Percentiles rank a stretch among this genome's conserved stretches.
Evolutionary conservation across 1,140 invertebrate species (phyloP).

Genomic region (Zaprionus gabonicus): DNA sequence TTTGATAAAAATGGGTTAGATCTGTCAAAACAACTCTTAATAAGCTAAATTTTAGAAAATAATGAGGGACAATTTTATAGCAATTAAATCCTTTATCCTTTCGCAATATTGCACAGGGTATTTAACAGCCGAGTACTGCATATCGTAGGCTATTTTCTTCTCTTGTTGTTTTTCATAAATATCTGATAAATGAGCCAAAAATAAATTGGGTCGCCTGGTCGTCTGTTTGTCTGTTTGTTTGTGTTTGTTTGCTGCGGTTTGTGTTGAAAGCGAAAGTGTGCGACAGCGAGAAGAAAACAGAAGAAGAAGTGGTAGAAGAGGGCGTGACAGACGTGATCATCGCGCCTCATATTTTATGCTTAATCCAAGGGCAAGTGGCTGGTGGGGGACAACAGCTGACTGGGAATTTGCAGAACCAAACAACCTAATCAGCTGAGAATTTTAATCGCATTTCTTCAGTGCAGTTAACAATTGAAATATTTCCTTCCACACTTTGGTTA

Average conservation of each 20-base stretch:
- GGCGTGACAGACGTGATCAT: conserved; percentile 22
- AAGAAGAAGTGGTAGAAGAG: conserved; percentile 6
- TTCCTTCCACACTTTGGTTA: not conserved
- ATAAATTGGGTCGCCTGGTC: conserved; percentile 49
- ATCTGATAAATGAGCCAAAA: conserved; percentile 65
- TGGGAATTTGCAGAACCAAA: not conserved
- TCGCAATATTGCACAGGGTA: not conserved
- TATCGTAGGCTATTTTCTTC: not conserved
- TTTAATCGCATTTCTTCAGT: not conserved
- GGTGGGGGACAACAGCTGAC: not conserved
- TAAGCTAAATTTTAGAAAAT: no score
- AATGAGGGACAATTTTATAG: no score
- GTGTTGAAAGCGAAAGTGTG: conserved; percentile 66
- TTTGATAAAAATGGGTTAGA: no score
- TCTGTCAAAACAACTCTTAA: no score
- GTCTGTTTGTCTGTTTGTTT: conserved; percentile 36
- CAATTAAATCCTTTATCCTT: no score
- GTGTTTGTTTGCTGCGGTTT: conserved; percentile 7
- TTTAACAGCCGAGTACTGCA: not conserved
- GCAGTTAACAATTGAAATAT: not conserved
- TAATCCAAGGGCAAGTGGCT: conserved; percentile 14
- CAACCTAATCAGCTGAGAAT: not conserved
- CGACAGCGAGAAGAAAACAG: conserved; percentile 5
- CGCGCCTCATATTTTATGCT: conserved; percentile 6
- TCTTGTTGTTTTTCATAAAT: conserved; percentile 32